These are phyloP conservation scores for Notamacropus eugenii DNA, from an alignment of 2,797 vertebrate genomes.

Conservation along the genomic window DNA sequence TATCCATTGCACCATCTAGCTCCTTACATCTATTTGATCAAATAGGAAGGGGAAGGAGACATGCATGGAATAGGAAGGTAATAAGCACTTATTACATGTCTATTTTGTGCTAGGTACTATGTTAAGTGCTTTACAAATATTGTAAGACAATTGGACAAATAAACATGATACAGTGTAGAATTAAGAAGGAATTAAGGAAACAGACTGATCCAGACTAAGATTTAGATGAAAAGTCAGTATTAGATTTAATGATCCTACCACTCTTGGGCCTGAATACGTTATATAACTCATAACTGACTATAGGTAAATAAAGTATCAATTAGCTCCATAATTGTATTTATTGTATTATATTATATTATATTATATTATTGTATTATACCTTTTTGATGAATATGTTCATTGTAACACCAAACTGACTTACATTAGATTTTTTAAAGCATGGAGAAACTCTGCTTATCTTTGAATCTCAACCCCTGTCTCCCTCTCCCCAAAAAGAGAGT, in stretches of 20 bases:
- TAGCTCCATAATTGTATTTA: background rate
- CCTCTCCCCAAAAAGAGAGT: background rate
- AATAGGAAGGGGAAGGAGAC: background rate
- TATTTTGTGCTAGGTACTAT: background rate
- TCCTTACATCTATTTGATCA: background rate
- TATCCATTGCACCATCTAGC: background rate
- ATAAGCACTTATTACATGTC: background rate
- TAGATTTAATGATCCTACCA: too few species aligned
- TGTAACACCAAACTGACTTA: background rate
- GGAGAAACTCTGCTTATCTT: background rate
- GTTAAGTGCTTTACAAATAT: background rate
- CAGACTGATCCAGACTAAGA: too few species aligned
- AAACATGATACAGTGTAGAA: background rate
- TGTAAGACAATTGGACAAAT: background rate
- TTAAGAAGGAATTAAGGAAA: background rate
- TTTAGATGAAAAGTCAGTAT: too few species aligned
- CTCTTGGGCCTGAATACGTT: too few species aligned
- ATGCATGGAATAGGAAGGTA: background rate
- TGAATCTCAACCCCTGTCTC: background rate
- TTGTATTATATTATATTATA: too few species aligned
- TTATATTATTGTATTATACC: background rate
- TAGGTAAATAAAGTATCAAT: background rate
- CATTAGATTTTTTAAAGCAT: background rate
- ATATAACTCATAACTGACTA: too few species aligned
- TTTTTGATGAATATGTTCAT: background rate